Evolutionary conservation across 2,113 vertebrate species (phyloP).

Genomic region (Myotis yumanensis): DNA sequence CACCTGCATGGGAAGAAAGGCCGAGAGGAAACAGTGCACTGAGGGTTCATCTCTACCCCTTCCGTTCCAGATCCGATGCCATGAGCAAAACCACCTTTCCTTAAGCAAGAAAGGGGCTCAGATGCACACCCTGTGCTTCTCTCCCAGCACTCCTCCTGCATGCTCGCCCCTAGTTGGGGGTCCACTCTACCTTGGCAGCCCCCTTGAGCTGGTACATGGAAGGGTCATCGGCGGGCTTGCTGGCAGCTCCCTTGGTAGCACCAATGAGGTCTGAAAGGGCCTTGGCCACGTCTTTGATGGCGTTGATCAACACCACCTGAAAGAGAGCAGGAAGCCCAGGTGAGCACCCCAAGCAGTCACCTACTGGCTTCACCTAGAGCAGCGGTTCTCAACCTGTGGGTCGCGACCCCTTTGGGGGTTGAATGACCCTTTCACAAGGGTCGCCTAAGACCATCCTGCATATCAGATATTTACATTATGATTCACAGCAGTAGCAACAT

Average conservation of each 20-base stretch:
- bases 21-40: neutral
- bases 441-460: too few species aligned
- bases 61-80: neutral
- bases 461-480: too few species aligned
- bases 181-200: conserved; percentile 92
- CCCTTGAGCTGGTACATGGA: conserved; percentile 99
- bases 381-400: too few species aligned
- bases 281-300: conserved; percentile 98
- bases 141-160: neutral
- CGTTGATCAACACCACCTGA: conserved; percentile 98
- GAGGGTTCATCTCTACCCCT: neutral
- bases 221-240: conserved; percentile 96
- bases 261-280: conserved; percentile 97
- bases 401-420: too few species aligned
- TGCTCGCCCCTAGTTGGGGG: neutral
- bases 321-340: neutral
- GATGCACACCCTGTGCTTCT: neutral
- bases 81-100: neutral
- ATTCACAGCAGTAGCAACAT: too few species aligned
- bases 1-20: conserved; percentile 85
- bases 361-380: neutral
- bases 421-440: too few species aligned
- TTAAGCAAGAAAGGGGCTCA: neutral
- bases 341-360: fast-evolving
- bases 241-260: conserved; percentile 97